Evolutionary conservation across 2,888 invertebrate species (phyloP).

Genomic region (Euzophera pinguis): DNA sequence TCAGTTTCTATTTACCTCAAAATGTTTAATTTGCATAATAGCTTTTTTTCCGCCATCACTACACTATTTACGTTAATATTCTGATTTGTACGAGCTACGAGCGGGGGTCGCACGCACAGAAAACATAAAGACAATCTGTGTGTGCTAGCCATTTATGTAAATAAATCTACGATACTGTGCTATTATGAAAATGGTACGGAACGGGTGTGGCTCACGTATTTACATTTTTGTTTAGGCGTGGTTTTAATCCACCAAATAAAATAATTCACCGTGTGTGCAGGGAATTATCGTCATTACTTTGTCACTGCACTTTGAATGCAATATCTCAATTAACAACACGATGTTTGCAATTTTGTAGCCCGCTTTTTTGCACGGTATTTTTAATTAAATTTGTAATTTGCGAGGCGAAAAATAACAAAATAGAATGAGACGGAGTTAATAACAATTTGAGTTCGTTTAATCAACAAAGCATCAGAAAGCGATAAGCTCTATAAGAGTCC

Average conservation of each 20-base stretch:
- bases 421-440: conserved; percentile 42
- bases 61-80: conserved; percentile 78
- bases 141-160: conserved; percentile 75
- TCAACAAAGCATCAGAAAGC: conserved; percentile 76
- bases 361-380: conserved; percentile 1
- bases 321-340: background rate
- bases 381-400: conserved; percentile 41
- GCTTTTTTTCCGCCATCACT: conserved; percentile 76
- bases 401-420: conserved; percentile 43
- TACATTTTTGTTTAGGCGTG: conserved; percentile 64
- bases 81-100: conserved; percentile 62
- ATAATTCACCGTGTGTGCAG: conserved; percentile 40
- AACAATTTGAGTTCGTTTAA: conserved; percentile 65
- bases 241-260: conserved; percentile 46
- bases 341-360: conserved; percentile 9
- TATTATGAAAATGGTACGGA: conserved; percentile 65
- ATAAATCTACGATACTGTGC: conserved; percentile 71
- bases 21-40: conserved; percentile 79
- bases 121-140: conserved; percentile 77
- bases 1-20: conserved; percentile 76
- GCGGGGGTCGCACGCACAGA: conserved; percentile 75
- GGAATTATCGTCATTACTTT: conserved; percentile 25
- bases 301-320: conserved; percentile 10
- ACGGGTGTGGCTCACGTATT: conserved; percentile 63
- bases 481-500: conserved; percentile 71